These are phyloP conservation scores for Harpalus rufipes DNA, from an alignment of 2,888 invertebrate species.

Conservation along the genomic window DNA sequence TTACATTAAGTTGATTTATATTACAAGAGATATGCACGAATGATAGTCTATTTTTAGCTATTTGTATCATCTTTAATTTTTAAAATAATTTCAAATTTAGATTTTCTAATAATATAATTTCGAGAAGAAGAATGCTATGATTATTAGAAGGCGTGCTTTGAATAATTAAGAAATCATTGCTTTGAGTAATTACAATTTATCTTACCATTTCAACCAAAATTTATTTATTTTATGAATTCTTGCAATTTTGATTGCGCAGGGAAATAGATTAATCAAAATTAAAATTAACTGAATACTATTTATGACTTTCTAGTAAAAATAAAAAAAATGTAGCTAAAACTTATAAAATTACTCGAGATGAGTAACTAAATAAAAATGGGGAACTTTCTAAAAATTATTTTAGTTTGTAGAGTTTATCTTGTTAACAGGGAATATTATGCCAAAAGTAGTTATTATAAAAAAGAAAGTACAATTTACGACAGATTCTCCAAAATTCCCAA, in stretches of 20 bases:
- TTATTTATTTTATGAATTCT: constrained; percentile 14
- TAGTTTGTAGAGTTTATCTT: too few species aligned
- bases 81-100: background rate
- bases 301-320: constrained; percentile 2
- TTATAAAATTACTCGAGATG: too few species aligned
- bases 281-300: background rate
- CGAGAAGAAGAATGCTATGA: background rate
- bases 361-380: too few species aligned
- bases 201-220: background rate
- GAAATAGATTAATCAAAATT: background rate
- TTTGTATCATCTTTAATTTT: constrained; percentile 6
- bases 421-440: too few species aligned
- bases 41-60: constrained; percentile 8
- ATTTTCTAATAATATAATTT: background rate
- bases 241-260: constrained; percentile 10
- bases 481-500: too few species aligned
- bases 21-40: constrained; percentile 4
- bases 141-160: background rate
- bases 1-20: constrained; percentile 2
- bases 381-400: too few species aligned
- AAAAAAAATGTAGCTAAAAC: too few species aligned
- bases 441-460: too few species aligned
- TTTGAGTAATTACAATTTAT: background rate
- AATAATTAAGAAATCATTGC: background rate
- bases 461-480: too few species aligned